phyloP scores from a whole-genome alignment of 1,140 invertebrate species.

The Anastrepha obliqua region DNA sequence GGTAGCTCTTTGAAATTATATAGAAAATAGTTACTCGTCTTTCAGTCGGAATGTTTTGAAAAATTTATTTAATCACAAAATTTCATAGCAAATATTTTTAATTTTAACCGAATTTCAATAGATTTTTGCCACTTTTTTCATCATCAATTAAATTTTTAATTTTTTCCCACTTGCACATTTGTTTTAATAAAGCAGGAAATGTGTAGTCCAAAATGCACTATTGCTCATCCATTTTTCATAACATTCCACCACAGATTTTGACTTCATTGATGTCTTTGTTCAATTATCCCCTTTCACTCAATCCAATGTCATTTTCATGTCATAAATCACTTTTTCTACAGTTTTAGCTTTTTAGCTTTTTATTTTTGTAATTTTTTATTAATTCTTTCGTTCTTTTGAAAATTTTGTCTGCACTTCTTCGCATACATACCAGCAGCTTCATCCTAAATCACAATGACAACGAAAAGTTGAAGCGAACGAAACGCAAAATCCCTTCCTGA shows the following conservation, averaged over 20 bases:
- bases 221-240: neutral
- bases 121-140: too few relatives aligned
- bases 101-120: too few relatives aligned
- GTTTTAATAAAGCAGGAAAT: neutral
- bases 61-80: too few relatives aligned
- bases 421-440: slow-evolving; percentile 60
- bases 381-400: neutral
- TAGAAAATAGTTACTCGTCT: too few relatives aligned
- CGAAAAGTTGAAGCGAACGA: slow-evolving; percentile 7
- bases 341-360: slow-evolving; percentile 1
- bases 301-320: neutral
- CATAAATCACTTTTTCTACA: neutral
- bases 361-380: neutral
- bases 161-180: neutral
- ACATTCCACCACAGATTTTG: too few relatives aligned
- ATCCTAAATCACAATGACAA: slow-evolving; percentile 54
- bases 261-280: neutral
- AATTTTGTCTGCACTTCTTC: neutral
- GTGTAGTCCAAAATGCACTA: neutral
- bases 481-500: slow-evolving; percentile 31
- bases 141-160: too few relatives aligned
- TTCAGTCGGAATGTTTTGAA: too few relatives aligned
- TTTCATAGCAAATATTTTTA: too few relatives aligned
- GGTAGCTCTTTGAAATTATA: too few relatives aligned
- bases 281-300: neutral